Evolutionary conservation across 2,113 vertebrate species (phyloP).

Genomic region (Anarrhichthys ocellatus): DNA sequence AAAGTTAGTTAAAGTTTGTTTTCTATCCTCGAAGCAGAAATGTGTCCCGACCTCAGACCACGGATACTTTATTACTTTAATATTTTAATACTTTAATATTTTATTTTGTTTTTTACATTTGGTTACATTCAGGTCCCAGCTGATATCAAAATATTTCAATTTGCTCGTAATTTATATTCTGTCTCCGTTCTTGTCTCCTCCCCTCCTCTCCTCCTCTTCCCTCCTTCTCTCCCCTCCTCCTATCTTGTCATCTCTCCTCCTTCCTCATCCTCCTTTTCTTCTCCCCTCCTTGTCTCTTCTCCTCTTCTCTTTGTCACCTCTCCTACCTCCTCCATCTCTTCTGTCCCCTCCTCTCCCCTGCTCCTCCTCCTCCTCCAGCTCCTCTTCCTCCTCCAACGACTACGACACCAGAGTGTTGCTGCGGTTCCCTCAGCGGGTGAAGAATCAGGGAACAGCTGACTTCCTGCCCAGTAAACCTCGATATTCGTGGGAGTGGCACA

Average conservation of each 20-base stretch:
- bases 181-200: not conserved
- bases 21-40: not conserved
- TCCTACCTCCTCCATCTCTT: not conserved
- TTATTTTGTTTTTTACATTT: not conserved
- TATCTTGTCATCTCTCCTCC: not conserved
- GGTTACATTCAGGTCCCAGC: not conserved
- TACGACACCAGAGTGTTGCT: constrained; percentile 94
- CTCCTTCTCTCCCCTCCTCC: not conserved
- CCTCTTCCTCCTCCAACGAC: constrained; percentile 87
- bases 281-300: too few relatives aligned
- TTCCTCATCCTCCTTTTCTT: too few relatives aligned
- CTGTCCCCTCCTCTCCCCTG: not conserved
- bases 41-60: not conserved
- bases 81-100: too few relatives aligned
- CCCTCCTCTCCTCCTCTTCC: not conserved
- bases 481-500: constrained; percentile 99
- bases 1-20: too few relatives aligned
- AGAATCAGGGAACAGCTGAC: constrained; percentile 96
- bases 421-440: constrained; percentile 95
- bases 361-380: constrained; percentile 76
- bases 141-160: not conserved
- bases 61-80: not conserved
- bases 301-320: not conserved
- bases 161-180: not conserved
- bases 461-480: constrained; percentile 94